Conservation (phyloP, 1,140 invertebrate genomes). For the Episyrphus balteatus region DNA sequence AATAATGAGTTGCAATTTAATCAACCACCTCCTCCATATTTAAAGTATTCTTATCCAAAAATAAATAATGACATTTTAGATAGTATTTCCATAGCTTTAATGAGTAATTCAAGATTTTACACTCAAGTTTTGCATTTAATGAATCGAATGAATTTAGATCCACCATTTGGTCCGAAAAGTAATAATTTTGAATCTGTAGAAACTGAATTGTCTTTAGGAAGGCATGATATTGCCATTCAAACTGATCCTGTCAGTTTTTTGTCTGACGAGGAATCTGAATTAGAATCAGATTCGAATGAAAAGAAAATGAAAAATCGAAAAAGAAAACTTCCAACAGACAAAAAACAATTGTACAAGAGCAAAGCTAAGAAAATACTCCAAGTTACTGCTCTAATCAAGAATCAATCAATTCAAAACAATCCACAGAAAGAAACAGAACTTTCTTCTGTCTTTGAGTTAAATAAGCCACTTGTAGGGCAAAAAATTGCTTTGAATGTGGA, state of each 20-base stretch:
- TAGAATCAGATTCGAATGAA: constrained; percentile 51
- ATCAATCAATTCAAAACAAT: background rate
- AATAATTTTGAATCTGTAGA: constrained; percentile 10
- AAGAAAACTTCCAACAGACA: background rate
- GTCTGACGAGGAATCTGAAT: constrained; percentile 31
- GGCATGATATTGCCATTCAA: background rate
- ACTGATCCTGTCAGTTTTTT: constrained; percentile 10
- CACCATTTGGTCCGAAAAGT: constrained; percentile 52
- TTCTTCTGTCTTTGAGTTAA: background rate
- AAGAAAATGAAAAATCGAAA: constrained; percentile 53
- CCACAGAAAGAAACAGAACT: background rate
- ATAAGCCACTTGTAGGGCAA: background rate
- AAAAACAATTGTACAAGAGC: constrained; percentile 4
- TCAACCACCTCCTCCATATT: constrained; percentile 59
- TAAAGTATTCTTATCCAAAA: constrained; percentile 64
- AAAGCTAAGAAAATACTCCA: constrained; percentile 4
- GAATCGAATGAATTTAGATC: constrained; percentile 88
- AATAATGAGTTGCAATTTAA: constrained; percentile 52
- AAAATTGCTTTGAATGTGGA: constrained; percentile 5
- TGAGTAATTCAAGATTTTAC: constrained; percentile 70
- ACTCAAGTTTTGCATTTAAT: constrained; percentile 83
- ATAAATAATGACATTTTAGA: constrained; percentile 58
- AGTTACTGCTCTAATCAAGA: background rate
- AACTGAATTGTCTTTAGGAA: background rate
- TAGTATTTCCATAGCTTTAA: constrained; percentile 66